phyloP scores from a whole-genome alignment of 2,797 vertebrate species.

The Schizothorax lantsangensis region DNA sequence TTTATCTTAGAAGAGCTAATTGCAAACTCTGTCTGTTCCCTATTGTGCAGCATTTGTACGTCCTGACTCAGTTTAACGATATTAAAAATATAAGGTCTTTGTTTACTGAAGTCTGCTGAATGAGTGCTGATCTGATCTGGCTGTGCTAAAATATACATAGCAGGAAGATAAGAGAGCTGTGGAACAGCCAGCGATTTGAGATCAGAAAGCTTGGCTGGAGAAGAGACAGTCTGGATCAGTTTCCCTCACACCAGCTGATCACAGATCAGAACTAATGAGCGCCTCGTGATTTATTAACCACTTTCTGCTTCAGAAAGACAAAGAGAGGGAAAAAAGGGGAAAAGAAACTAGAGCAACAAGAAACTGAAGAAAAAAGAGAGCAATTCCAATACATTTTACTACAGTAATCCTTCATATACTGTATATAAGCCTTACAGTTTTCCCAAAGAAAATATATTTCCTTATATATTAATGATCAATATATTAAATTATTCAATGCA shows the following conservation, averaged over 20 bases:
- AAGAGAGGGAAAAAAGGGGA: conserved; percentile 45
- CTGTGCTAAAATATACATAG: conserved; percentile 45
- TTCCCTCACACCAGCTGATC: conserved; percentile 70
- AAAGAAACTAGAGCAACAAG: conserved; percentile 49
- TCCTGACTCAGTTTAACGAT: background rate
- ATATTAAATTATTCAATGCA: background rate
- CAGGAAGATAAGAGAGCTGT: conserved; percentile 56
- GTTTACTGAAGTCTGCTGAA: conserved; percentile 1
- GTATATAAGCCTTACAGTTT: background rate
- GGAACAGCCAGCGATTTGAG: conserved; percentile 34
- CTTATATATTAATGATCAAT: background rate
- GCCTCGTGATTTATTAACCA: conserved; percentile 76
- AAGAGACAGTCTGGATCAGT: conserved; percentile 66
- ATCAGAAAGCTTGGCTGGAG: conserved; percentile 39
- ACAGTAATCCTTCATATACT: background rate
- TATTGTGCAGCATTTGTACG: background rate
- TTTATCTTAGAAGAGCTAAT: background rate
- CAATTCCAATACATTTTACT: background rate
- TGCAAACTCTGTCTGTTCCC: background rate
- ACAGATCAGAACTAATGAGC: conserved; percentile 71
- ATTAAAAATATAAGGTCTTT: conserved; percentile 28
- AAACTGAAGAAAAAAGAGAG: background rate
- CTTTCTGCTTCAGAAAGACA: conserved; percentile 66
- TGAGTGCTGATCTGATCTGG: background rate
- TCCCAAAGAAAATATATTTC: background rate